These are phyloP conservation scores for Chaitophorus viminalis DNA, from an alignment of 2,888 invertebrate genomes.

Conservation along the genomic window DNA sequence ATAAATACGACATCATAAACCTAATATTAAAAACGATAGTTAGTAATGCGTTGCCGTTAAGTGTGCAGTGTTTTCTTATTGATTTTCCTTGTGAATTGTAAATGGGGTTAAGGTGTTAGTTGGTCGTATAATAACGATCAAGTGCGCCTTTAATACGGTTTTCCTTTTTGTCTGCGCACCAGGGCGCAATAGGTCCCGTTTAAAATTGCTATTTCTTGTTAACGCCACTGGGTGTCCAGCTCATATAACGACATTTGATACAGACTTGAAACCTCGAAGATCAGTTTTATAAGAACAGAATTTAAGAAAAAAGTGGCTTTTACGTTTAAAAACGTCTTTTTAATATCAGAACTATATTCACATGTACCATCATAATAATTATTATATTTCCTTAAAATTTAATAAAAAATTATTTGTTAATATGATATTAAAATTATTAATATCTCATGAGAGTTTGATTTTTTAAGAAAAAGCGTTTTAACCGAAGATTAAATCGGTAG, in stretches of 20 bases:
- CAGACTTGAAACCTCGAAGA: neutral
- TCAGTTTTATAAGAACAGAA: slow-evolving; percentile 27
- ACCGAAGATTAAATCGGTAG: no score
- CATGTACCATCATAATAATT: no score
- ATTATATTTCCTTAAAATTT: no score
- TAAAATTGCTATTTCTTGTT: slow-evolving; percentile 54
- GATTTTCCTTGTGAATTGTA: slow-evolving; percentile 22
- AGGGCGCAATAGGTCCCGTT: slow-evolving; percentile 28
- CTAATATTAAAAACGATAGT: neutral
- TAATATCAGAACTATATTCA: neutral
- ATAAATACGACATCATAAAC: neutral
- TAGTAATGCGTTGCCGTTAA: slow-evolving; percentile 33
- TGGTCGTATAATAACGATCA: slow-evolving; percentile 29
- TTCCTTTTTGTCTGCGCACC: slow-evolving; percentile 51
- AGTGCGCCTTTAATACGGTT: slow-evolving; percentile 48
- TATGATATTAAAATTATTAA: no score
- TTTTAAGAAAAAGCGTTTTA: no score
- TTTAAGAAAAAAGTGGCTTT: slow-evolving; percentile 12
- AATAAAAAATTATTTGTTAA: no score
- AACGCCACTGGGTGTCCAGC: slow-evolving; percentile 47
- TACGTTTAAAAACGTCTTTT: neutral
- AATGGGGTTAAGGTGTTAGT: slow-evolving; percentile 61
- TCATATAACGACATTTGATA: slow-evolving; percentile 2
- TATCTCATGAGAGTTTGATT: no score
- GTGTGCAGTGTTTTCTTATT: slow-evolving; percentile 29